phyloP scores from a whole-genome alignment of 2,888 invertebrate genomes.

The Acanthosepion esculentum region DNA sequence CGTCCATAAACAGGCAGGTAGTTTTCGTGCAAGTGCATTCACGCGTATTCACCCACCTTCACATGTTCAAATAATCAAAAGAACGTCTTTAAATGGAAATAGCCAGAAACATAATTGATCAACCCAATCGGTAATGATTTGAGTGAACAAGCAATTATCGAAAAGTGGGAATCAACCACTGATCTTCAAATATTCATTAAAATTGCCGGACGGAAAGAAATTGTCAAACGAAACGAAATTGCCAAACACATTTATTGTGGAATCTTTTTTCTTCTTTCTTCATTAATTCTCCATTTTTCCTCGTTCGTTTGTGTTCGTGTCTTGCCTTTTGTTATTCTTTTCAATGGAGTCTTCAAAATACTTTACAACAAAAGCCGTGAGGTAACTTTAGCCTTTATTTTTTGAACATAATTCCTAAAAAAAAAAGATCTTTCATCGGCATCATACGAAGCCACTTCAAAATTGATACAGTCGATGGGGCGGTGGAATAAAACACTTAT shows the following conservation, averaged over 20 bases:
- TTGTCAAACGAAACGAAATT: conserved; percentile 33
- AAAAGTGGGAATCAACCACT: conserved; percentile 18
- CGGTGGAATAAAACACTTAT: background rate
- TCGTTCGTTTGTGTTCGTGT: background rate
- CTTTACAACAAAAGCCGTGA: conserved; percentile 8
- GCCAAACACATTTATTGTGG: background rate
- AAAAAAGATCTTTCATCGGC: background rate
- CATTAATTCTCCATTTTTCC: background rate
- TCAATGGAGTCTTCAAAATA: conserved; percentile 33
- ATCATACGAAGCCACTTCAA: background rate
- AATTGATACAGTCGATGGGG: background rate
- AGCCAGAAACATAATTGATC: conserved; percentile 10
- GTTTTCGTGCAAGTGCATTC: background rate
- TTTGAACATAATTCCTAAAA: background rate
- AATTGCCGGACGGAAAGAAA: background rate
- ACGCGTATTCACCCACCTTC: background rate
- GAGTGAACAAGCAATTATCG: conserved; percentile 21
- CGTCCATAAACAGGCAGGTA: background rate
- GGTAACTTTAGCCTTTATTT: background rate
- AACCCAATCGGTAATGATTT: conserved; percentile 22
- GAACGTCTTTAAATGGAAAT: background rate
- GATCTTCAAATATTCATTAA: conserved; percentile 33
- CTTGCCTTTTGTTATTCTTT: background rate
- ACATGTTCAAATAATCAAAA: background rate
- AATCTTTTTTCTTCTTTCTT: background rate